Evolutionary conservation across 2,113 vertebrate species (phyloP).

Genomic region (Eptatretus burgeri): DNA sequence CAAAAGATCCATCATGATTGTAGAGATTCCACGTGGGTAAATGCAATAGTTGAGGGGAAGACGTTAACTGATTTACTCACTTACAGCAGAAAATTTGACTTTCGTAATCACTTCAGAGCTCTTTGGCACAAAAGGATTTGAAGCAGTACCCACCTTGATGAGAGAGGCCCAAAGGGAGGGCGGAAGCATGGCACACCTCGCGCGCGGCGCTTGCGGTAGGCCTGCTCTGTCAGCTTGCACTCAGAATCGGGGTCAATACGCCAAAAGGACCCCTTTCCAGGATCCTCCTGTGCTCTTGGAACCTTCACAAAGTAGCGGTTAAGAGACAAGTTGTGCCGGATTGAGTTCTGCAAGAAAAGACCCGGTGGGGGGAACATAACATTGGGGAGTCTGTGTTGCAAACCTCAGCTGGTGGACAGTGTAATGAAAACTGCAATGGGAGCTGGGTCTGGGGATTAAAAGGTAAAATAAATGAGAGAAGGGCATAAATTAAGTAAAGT

Average conservation of each 20-base stretch:
- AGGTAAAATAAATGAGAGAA: too few species aligned
- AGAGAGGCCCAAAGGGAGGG: slow-evolving; percentile 72
- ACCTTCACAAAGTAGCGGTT: slow-evolving; percentile 99
- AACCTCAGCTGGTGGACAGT: too few species aligned
- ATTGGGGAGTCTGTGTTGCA: too few species aligned
- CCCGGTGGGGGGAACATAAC: not conserved
- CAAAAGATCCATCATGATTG: too few species aligned
- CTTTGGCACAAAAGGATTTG: slow-evolving; percentile 6
- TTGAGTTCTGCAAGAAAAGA: slow-evolving; percentile 48
- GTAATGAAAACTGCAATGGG: too few species aligned
- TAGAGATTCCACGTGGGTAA: too few species aligned
- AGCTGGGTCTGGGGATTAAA: too few species aligned
- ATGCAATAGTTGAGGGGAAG: too few species aligned
- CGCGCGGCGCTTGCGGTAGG: slow-evolving; percentile 82
- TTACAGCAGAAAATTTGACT: too few species aligned
- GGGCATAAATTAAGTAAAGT: too few species aligned
- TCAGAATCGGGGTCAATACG: slow-evolving; percentile 87
- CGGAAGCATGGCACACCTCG: slow-evolving; percentile 86
- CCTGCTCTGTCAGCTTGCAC: slow-evolving; percentile 80
- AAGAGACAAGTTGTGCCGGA: slow-evolving; percentile 92
- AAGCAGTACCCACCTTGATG: slow-evolving; percentile 38
- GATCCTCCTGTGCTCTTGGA: slow-evolving; percentile 88
- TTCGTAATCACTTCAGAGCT: not conserved
- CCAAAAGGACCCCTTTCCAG: slow-evolving; percentile 97
- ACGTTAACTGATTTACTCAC: too few species aligned